Base-by-base conservation (phyloP, 2,888 invertebrate species). In the Plemyria rubiginata region DNA sequence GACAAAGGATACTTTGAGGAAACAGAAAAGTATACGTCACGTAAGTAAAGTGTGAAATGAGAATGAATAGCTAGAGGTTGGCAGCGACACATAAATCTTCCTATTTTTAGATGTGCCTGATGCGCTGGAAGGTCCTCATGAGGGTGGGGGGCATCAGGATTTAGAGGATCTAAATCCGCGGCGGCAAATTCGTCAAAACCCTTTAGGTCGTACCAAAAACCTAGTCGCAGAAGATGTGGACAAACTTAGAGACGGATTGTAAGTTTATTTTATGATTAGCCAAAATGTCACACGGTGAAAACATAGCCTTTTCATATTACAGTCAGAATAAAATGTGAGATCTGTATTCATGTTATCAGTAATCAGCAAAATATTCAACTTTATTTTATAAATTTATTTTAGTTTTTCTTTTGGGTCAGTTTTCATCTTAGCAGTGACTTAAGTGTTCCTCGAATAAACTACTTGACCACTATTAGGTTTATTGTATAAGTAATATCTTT, bases 121-220 rank as follows among this genome's bases (percentile, higher is more conserved):
- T 4, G 63, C 62, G 58, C 43, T 63, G 12, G 62, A 71, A 11
- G 73, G 67, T 7, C 73, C 70, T 1, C 76, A 75, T 11, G 79
- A 79, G 55, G 78, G 74, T 5, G 77, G 74, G 1, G 70, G 71
- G 4, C 45, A 74, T 7, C 68, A 70, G 9, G 49, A 15, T 2
- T 6, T 32, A 8, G 45, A 58, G 6, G 62, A 49, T 8, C 58
- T 79, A 2, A 77, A 78, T 38, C 80, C 77, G 0, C 87, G 82
- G 0, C 85, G 92, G 0, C 79, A 83, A 54, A 88, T 68, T 4
- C 83, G 92, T 0, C 92, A 92, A 71, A 91, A 92, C 41, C 92
- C 92, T 0, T 91, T 85, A 46, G 86, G 87, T 62, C 82, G 80
- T 57, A 81, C 82, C n/a, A 92, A 87, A 65, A 80, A 82, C 2